Conservation (phyloP, 2,113 vertebrate genomes). For the Gadus chalcogrammus region DNA sequence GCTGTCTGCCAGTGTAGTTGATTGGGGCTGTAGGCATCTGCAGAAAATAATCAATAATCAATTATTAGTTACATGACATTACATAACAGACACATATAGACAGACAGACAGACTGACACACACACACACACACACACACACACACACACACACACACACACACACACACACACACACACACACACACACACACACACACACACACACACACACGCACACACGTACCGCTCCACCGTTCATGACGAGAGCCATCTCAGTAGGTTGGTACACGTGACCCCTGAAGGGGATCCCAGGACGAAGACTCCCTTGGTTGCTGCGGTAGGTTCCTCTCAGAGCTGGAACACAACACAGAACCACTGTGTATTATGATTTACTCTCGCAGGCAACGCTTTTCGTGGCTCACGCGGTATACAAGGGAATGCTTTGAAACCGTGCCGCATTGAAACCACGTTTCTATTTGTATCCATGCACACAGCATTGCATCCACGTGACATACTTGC, state of each 20-base stretch:
- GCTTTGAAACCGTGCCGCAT: too few species aligned
- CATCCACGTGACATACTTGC: slow-evolving; percentile 74
- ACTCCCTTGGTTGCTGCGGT: slow-evolving; percentile 82
- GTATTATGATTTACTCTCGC: too few species aligned
- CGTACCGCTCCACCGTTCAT: slow-evolving; percentile 96
- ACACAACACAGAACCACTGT: not conserved
- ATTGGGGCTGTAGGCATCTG: slow-evolving; percentile 97
- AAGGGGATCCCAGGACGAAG: slow-evolving; percentile 84
- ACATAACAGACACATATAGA: too few species aligned
- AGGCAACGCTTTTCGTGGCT: too few species aligned
- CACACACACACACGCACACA: slow-evolving; percentile 46
- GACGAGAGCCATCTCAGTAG: slow-evolving; percentile 97
- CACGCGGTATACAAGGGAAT: too few species aligned
- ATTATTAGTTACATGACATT: not conserved
- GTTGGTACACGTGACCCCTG: slow-evolving; percentile 97
- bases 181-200: slow-evolving; percentile 69
- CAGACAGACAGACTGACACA: too few species aligned
- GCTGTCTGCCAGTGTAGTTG: slow-evolving; percentile 93
- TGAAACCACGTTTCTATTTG: too few species aligned
- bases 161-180: too few species aligned
- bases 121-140: slow-evolving; percentile 48
- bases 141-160: slow-evolving; percentile 29
- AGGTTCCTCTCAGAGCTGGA: slow-evolving; percentile 84
- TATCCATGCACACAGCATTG: too few species aligned
- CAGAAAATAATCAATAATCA: not conserved